Evolutionary conservation across 2,888 invertebrate genomes (phyloP).

Genomic region (Lasioglossum villosulum): DNA sequence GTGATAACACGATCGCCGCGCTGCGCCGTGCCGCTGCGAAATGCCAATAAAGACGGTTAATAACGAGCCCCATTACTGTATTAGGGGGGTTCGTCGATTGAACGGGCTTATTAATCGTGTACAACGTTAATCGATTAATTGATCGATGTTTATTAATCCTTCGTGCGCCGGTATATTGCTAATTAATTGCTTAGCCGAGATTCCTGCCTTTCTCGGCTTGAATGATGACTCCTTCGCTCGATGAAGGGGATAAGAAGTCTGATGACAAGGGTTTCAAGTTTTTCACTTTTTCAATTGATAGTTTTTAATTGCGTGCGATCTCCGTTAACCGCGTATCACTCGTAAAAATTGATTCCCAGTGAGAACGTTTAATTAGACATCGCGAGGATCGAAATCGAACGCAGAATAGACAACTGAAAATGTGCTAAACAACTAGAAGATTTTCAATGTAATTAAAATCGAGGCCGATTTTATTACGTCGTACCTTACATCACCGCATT

Average conservation of each 20-base stretch:
- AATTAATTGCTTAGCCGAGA: conserved; percentile 10
- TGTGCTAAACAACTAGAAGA: not conserved
- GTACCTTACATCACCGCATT: not conserved
- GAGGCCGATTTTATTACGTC: not conserved
- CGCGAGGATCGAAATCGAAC: not conserved
- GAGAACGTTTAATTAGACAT: not conserved
- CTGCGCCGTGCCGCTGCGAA: conserved; percentile 33
- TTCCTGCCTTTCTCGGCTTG: not conserved
- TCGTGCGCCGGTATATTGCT: not conserved
- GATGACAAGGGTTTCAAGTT: not conserved
- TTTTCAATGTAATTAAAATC: not conserved
- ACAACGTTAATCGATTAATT: conserved; percentile 22
- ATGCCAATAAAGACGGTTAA: conserved; percentile 42
- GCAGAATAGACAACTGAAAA: not conserved
- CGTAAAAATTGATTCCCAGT: too few species aligned
- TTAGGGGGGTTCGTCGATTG: not conserved
- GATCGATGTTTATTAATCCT: conserved; percentile 39
- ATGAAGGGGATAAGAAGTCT: not conserved
- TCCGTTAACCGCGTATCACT: too few species aligned
- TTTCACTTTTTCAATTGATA: not conserved
- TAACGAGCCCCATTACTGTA: conserved; percentile 8
- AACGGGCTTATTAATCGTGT: conserved; percentile 32
- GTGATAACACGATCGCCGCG: conserved; percentile 59
- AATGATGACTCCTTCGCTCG: not conserved
- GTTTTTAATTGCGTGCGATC: not conserved